Percentiles rank a stretch among this genome's conserved stretches.
Conservation (phyloP, 2,113 vertebrate species). For the Corythaixoides concolor region DNA sequence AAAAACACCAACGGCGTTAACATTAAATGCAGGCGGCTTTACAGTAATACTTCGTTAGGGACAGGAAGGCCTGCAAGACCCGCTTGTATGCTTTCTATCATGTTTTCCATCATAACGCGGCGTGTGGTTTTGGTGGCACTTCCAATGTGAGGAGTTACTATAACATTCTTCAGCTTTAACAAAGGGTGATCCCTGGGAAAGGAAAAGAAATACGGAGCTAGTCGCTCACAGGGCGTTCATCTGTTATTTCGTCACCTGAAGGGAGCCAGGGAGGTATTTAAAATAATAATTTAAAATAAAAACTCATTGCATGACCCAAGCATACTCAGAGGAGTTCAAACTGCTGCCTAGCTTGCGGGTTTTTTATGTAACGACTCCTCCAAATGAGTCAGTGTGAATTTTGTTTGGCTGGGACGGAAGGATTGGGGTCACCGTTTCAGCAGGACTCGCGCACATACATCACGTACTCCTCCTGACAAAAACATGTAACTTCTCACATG, state of each 20-base stretch:
- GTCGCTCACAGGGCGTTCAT: not conserved
- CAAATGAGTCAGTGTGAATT: not conserved
- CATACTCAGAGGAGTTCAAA: not conserved
- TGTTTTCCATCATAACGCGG: conserved; percentile 51
- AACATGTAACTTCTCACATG: not conserved
- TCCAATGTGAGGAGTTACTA: conserved; percentile 72
- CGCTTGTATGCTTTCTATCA: conserved; percentile 57
- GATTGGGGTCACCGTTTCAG: not conserved
- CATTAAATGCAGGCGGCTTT: not conserved
- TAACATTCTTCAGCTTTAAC: conserved; percentile 67
- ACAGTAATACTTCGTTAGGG: conserved; percentile 56
- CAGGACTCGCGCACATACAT: not conserved
- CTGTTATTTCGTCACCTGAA: not conserved
- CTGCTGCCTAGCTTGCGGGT: not conserved
- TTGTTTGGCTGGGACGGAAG: not conserved
- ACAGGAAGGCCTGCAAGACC: conserved; percentile 34
- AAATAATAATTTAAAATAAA: not conserved
- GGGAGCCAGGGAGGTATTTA: not conserved
- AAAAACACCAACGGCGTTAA: not conserved
- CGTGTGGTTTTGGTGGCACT: conserved; percentile 60
- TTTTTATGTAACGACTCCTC: not conserved
- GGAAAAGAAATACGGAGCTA: not conserved
- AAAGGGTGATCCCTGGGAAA: conserved; percentile 70
- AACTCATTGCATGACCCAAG: not conserved
- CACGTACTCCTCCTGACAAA: not conserved